Evolutionary conservation across 1,140 invertebrate species (phyloP), one percentile per base, ranked within the genome.

Genomic region (Zelostemma sp.): DNA sequence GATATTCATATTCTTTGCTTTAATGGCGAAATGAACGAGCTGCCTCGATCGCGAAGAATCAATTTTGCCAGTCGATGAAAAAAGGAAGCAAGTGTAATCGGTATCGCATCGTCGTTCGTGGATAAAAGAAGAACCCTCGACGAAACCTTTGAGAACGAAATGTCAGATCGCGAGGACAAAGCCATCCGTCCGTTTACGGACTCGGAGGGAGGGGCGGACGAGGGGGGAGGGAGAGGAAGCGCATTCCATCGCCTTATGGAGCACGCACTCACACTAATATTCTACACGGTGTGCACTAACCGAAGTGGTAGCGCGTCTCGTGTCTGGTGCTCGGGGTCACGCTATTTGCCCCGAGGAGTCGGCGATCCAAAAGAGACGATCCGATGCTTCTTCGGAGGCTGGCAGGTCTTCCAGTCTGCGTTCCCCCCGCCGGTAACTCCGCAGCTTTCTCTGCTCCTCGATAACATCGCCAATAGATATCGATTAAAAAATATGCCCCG

Each of bases 241-340:
- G 70, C 79, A 82, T 82, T 80, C 80, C 80, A 79, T 82, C 68
- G 76, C 75, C 80, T 81, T 82, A 79, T 72, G 73, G 73, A 74
- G 75, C 69, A 75, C 68, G 71, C 69, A 66, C 74, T 68, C 69
- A 72, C 67, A 64, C 64, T 60, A 68, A 72, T 50, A 68, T 59
- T 46, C 6, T n/a, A 60, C 25, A n/a, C 33, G 66, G 53, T 55
- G 19, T 48, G 46, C 46, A 51, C 57, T 68, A 63, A 59, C 67
- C 31, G 50, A 72, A 59, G 63, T 72, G 68, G 68, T 72, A 66
- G 68, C 63, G 59, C 60, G 59, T 69, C 75, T 76, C 74, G 74
- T 73, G 69, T 70, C 66, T 65, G 67, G 56, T 63, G 72, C 46
- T 68, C 66, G 74, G 71, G 75, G 75, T 78, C 74, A 75, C 66